Evolutionary conservation across 2,113 vertebrate genomes (phyloP), one percentile per base, ranked within the genome.

Genomic region (Ahaetulla prasina): DNA sequence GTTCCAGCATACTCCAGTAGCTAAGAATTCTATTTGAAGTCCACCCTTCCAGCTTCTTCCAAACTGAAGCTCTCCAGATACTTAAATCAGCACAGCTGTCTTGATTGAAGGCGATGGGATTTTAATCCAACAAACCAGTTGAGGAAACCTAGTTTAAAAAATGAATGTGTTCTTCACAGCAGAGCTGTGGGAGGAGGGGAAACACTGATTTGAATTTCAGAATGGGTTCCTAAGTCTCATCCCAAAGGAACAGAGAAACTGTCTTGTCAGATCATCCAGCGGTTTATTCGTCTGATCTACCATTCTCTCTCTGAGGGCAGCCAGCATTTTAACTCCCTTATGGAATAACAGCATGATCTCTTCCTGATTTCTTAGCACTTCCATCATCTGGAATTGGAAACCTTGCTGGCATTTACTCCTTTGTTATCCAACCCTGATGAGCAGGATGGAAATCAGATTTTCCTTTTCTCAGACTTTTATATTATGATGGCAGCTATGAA

Each of bases 351-450:
- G 54, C 88, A 92, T 92, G 92, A 90, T 92, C 92, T 90, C 54
- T 90, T 89, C 92, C 88, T 86, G 55, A 90, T 92, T 84, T 92
- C 53, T 63, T 57, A 85, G 85, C 88, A 86, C 80, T 54, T 92
- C 88, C 54, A 92, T 90, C 88, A 86, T 92, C 92, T 90, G 54
- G 92, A 92, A 92, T 18, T 60, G 92, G 84, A 92, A 92, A 90
- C n/a, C 88, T 86, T 63, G 88, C 89, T 92, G 80, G 92, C 85
- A 14, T 90, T 90, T 90, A 68, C 54, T 92, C 80, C 74, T 86
- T 90, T 55, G 30, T 30, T 85, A 57, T 92, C 27, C 16, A 27
- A 4, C 30, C 27, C 52, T 25, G 68, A 89, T 27, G 47, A 86
- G 54, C 53, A 35, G 30, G 52, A 23, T 49, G 91, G 39, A 85